Base-by-base conservation (phyloP, 2,113 vertebrate genomes). In the Speoplatyrhinus poulsoni region DNA sequence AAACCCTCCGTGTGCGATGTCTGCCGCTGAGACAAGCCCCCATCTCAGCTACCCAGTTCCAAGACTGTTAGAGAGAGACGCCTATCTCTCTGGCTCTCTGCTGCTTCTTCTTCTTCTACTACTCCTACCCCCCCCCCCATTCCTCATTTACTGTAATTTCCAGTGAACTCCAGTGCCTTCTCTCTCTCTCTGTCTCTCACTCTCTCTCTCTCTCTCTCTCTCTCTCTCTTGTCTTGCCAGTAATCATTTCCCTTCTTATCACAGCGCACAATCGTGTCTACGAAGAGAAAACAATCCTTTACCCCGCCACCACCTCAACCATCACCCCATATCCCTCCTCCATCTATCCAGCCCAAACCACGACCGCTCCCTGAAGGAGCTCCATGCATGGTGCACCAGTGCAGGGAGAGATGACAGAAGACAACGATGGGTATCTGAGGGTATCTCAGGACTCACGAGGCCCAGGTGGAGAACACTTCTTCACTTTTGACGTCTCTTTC, bases 331-430 rank as follows among this genome's bases (percentile, higher is more conserved):
- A 19, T 75, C 12, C 33, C 13, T n/a, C 13, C 16, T 64, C 48
- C 62, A 17, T 57, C 57, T 11, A 33, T 56, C 46, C 60, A 49
- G 36, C 54, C 63, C 70, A 77, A 78, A 84, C 67, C 73, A 74
- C 72, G 67, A 76, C 57, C 62, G 50, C 56, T 61, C 52, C 36
- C 36, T 41, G 36, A 5, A 5, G 36, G 36, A 41, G 36, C 36
- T 41, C 36, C 36, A 41, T 41, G 36, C 36, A 41, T 1, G 5
- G 32, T 32, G 60, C 10, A 52, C 10, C 7, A 11, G 54, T 65
- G 58, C 63, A 19, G 54, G 47, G 67, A 54, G 53, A 76, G 70
- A 78, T 65, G 12, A 54, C n/a, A 81, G 63, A 62, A 73, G 67
- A 69, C 52, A 66, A 12, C 32, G 69, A 68, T 47, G 12, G 62